These are phyloP conservation scores for Eremobia ochroleuca DNA, from an alignment of 2,888 invertebrate genomes.

Conservation along the genomic window DNA sequence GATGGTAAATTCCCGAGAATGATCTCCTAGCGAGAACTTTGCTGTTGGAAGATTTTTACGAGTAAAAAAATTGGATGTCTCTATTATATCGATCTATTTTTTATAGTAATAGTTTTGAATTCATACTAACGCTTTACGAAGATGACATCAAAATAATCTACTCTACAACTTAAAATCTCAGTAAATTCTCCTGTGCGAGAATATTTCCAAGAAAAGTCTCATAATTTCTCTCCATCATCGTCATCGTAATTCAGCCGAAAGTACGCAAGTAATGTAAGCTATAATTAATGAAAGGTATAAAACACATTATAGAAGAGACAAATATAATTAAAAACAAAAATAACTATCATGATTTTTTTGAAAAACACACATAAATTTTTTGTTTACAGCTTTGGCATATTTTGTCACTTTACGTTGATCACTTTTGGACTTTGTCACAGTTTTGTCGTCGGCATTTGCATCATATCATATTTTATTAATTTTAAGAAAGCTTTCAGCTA, in stretches of 20 bases:
- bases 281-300: too few relatives aligned
- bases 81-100: not conserved
- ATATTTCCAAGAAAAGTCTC: not conserved
- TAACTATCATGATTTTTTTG: not conserved
- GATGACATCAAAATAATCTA: not conserved
- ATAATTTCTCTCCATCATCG: not conserved
- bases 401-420: too few relatives aligned
- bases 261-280: too few relatives aligned
- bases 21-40: not conserved
- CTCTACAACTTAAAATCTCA: not conserved
- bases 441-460: too few relatives aligned
- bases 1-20: not conserved
- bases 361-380: too few relatives aligned
- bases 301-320: too few relatives aligned
- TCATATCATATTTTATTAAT: too few relatives aligned
- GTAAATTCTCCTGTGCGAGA: not conserved
- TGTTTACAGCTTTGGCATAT: too few relatives aligned
- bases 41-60: not conserved
- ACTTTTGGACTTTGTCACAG: too few relatives aligned
- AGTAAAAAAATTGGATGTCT: not conserved
- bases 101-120: not conserved
- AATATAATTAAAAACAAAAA: not conserved
- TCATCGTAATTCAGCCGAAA: too few relatives aligned
- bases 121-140: not conserved
- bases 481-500: too few relatives aligned